Conservation (phyloP, 2,113 vertebrate genomes). For the Sprattus sprattus region DNA sequence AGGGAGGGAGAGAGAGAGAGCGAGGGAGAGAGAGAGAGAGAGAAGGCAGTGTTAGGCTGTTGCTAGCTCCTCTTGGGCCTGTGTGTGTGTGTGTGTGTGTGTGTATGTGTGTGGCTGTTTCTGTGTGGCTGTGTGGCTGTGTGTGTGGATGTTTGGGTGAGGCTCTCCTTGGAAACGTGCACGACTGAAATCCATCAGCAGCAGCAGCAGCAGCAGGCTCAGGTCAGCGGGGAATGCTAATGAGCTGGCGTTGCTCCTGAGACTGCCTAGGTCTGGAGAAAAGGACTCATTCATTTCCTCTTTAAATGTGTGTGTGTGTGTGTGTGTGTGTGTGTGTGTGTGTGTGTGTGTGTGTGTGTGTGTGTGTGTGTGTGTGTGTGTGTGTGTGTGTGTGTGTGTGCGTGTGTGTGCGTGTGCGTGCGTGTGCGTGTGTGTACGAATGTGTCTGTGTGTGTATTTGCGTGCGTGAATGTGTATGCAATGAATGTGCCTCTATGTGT, state of each 20-base stretch:
- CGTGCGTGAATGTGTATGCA: background rate
- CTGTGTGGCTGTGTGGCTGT: background rate
- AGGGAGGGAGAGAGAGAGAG: too few species aligned
- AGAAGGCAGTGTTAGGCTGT: background rate
- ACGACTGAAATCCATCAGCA: background rate
- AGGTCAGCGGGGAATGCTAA: background rate
- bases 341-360: background rate
- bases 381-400: background rate
- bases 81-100: constrained; percentile 19
- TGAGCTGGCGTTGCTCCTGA: constrained; percentile 12
- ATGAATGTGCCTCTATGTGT: too few species aligned
- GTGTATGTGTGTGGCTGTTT: background rate
- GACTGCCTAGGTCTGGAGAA: constrained; percentile 3
- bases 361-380: background rate
- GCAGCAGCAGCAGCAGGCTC: background rate
- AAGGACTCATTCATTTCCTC: background rate
- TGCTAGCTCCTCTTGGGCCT: constrained; percentile 16
- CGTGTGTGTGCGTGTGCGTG: background rate
- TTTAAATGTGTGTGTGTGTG: background rate
- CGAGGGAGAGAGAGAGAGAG: background rate
- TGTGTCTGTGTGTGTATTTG: background rate
- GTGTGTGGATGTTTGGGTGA: background rate
- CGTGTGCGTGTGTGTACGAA: background rate
- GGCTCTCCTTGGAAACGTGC: background rate
- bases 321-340: background rate